phyloP scores from a whole-genome alignment of 2,888 invertebrate genomes.

The Drosophila formosana region DNA sequence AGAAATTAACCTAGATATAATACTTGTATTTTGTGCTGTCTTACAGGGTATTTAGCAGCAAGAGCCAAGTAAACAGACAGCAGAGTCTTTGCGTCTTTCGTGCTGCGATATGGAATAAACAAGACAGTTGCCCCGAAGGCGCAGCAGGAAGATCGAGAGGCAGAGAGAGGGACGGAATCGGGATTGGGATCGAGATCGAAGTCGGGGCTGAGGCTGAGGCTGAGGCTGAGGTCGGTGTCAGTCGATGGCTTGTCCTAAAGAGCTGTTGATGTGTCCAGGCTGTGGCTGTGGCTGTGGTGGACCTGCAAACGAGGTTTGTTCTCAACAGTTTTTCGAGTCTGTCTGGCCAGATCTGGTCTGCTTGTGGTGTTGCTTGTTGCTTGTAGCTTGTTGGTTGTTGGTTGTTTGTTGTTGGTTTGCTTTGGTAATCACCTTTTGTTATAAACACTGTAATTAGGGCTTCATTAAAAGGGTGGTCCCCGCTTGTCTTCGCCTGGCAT shows the following conservation, averaged over 20 bases:
- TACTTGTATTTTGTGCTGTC: too few relatives aligned
- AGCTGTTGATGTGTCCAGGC: conserved; percentile 65
- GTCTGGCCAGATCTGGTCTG: neutral
- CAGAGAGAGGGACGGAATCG: neutral
- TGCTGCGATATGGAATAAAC: conserved; percentile 58
- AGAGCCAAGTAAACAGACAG: neutral
- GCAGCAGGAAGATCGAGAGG: conserved; percentile 21
- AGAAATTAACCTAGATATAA: too few relatives aligned
- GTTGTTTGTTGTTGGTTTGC: conserved; percentile 60
- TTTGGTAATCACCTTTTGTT: conserved; percentile 84
- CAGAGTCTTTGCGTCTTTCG: conserved; percentile 34
- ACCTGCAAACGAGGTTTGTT: conserved; percentile 1
- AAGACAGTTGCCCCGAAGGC: conserved; percentile 65
- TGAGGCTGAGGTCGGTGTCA: conserved; percentile 28
- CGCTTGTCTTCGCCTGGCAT: conserved; percentile 83
- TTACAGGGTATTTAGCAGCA: conserved; percentile 24
- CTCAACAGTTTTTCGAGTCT: too few relatives aligned
- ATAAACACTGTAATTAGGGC: conserved; percentile 85
- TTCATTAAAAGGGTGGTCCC: conserved; percentile 86
- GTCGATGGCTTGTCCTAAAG: conserved; percentile 57
- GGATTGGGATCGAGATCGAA: neutral
- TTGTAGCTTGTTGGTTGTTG: conserved; percentile 28
- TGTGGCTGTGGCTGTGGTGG: too few relatives aligned
- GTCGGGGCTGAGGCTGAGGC: neutral
- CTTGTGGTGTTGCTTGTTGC: conserved; percentile 33